Evolutionary conservation across 2,797 vertebrate species (phyloP).

Genomic region (Notamacropus eugenii): DNA sequence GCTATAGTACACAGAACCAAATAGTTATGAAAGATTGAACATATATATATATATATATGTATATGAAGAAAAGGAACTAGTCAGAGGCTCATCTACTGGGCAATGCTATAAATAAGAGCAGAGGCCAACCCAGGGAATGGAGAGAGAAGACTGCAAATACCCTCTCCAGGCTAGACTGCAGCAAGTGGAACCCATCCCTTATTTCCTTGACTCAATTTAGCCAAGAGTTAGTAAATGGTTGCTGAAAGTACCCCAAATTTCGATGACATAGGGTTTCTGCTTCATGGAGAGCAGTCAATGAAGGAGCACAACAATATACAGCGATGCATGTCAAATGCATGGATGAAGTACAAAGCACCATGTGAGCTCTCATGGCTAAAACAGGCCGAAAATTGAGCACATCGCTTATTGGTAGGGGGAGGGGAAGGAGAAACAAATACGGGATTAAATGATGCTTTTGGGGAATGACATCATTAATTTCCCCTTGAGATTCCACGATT

Average conservation of each 20-base stretch:
- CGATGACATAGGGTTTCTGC: background rate
- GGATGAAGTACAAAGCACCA: background rate
- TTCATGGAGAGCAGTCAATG: background rate
- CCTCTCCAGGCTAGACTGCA: background rate
- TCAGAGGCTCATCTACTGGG: background rate
- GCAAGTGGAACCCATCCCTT: background rate
- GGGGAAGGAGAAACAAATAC: background rate
- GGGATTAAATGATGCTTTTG: background rate
- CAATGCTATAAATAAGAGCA: background rate
- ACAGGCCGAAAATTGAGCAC: background rate
- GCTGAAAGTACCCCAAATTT: background rate
- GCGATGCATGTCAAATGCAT: background rate
- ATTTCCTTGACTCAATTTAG: background rate
- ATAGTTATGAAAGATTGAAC: background rate
- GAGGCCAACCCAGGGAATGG: background rate
- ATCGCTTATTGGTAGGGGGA: background rate
- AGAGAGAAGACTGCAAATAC: background rate
- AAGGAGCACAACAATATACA: background rate
- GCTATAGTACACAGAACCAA: background rate
- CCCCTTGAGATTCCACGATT: background rate
- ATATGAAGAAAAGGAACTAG: background rate
- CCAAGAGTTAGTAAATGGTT: background rate
- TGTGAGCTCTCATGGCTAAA: background rate
- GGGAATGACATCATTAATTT: background rate
- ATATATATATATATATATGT: too few relatives aligned